phyloP scores from a whole-genome alignment of 2,888 invertebrate genomes.

The Corythucha ciliata region DNA sequence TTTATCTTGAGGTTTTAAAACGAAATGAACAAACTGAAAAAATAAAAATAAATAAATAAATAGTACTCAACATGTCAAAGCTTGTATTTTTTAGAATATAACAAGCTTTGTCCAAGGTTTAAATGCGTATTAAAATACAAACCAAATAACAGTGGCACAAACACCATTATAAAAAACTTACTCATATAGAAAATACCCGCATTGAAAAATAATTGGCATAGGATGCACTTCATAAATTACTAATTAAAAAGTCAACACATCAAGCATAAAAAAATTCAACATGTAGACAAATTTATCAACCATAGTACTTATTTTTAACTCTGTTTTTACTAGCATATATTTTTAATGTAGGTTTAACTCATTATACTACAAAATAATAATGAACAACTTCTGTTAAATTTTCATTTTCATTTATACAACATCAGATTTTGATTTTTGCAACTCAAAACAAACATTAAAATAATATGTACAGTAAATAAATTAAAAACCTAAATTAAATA shows the following conservation, averaged over 20 bases:
- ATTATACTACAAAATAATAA: slow-evolving; percentile 29
- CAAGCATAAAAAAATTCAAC: slow-evolving; percentile 25
- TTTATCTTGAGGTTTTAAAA: too few species aligned
- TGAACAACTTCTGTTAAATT: slow-evolving; percentile 33
- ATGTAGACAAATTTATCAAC: slow-evolving; percentile 26
- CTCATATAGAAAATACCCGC: slow-evolving; percentile 24
- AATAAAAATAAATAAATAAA: too few species aligned
- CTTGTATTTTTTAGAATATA: too few species aligned
- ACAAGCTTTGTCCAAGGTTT: too few species aligned
- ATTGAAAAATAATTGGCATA: slow-evolving; percentile 26
- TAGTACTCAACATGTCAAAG: too few species aligned
- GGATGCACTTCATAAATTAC: too few species aligned
- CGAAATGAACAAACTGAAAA: too few species aligned
- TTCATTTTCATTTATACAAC: slow-evolving; percentile 30
- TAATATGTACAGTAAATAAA: slow-evolving; percentile 17
- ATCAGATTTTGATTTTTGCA: slow-evolving; percentile 33
- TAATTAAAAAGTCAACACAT: slow-evolving; percentile 22
- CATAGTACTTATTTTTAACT: slow-evolving; percentile 22
- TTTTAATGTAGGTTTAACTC: slow-evolving; percentile 25
- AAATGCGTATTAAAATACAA: too few species aligned
- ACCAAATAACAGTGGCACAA: slow-evolving; percentile 26
- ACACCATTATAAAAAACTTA: slow-evolving; percentile 23
- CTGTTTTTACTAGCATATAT: slow-evolving; percentile 24
- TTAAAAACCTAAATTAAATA: background rate
- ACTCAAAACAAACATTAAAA: slow-evolving; percentile 29